Base-by-base conservation (phyloP, 2,888 invertebrate genomes). In the Idaea aversata region DNA sequence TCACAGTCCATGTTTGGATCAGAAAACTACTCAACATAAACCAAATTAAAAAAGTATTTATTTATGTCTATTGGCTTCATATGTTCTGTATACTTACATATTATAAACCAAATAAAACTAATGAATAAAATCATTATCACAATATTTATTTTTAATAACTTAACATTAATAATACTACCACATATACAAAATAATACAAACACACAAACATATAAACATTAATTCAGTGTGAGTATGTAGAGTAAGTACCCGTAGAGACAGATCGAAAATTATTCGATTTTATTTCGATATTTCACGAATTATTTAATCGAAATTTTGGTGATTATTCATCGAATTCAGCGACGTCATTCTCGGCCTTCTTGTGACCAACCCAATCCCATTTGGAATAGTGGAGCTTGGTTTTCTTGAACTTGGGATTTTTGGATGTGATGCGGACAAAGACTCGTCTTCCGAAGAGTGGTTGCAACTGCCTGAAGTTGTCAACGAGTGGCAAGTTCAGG, bases 381-480 rank as follows among this genome's bases (percentile, higher is more conserved):
- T 95, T 94, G 77, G 93, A 93, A 82, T 94, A 94, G 81, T 94
- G 94, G 63, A 93, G 89, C 76, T 93, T 93, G 74, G 93, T 93
- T 77, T 93, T 93, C 79, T 94, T 93, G 83, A 94, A 94, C 70
- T 93, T 94, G 60, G 93, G 92, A 61, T 92, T 93, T 78, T 93
- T 93, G 5, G 93, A 92, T 2, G 95, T 93, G 75, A 94, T 94
- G 64, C 96, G 92, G 35, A 95, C 94, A 79, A 95, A 96, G 63
- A 96, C 91, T 61, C 95, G 93, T 60, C 96, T 93, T 58, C 94
- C 94, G 72, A 95, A 95, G n/a, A 96, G 87, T 0, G 95, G 94
- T 77, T 96, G 96, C 5, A 95, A 84, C 72, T 91, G 91, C 68
- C 96, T 94, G 85, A 94, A 96, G 91, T 96, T 96, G 86, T 96